Percentiles rank a stretch among this genome's conserved stretches.
These are phyloP conservation scores for Pseudolaguvia tuberculata DNA, from an alignment of 2,113 vertebrate species.

Conservation along the genomic window DNA sequence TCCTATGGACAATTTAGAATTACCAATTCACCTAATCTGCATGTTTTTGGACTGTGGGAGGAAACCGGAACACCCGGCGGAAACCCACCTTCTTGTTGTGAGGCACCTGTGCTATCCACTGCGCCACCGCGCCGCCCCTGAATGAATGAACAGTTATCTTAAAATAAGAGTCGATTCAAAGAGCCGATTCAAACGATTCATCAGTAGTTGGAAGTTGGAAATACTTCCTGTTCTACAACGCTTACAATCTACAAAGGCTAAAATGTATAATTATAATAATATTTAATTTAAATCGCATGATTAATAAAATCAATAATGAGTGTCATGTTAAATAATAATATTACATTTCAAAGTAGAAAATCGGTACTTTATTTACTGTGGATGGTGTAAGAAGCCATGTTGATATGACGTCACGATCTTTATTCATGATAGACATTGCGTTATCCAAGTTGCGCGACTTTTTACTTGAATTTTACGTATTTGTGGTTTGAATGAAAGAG, in stretches of 20 bases:
- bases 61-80: too few relatives aligned
- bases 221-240: not conserved
- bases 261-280: not conserved
- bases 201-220: not conserved
- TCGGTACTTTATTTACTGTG: conserved; percentile 21
- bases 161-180: not conserved
- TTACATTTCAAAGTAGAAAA: conserved; percentile 2
- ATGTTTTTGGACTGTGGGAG: too few relatives aligned
- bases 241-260: not conserved
- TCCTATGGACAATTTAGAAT: too few relatives aligned
- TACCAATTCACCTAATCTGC: too few relatives aligned
- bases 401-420: not conserved
- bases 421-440: not conserved
- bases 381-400: not conserved
- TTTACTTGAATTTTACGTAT: not conserved
- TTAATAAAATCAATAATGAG: not conserved
- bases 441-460: not conserved
- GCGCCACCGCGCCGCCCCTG: too few relatives aligned
- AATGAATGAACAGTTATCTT: not conserved
- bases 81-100: too few relatives aligned
- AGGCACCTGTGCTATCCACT: too few relatives aligned
- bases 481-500: not conserved
- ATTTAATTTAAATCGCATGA: not conserved
- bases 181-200: conserved; percentile 2
- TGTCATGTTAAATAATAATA: not conserved